phyloP scores from a whole-genome alignment of 1,140 invertebrate species.

The Drosophila insularis region DNA sequence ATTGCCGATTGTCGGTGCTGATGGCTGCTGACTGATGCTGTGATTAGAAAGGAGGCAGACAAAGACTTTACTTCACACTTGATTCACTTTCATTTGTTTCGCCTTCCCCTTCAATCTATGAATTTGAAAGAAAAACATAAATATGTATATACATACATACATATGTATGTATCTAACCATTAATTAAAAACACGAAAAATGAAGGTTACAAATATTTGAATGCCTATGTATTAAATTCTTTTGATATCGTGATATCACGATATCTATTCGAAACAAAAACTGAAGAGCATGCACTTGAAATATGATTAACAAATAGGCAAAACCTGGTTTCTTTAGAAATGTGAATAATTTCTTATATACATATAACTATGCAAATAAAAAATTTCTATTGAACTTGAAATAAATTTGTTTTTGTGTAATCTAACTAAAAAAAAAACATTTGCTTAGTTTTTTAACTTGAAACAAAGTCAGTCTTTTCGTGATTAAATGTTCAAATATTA shows the following conservation, averaged over 20 bases:
- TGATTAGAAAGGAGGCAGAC: constrained; percentile 63
- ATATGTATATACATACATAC: constrained; percentile 35
- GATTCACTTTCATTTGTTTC: constrained; percentile 55
- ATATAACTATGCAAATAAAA: too few species aligned
- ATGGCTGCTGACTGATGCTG: constrained; percentile 1
- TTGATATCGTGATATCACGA: constrained; percentile 22
- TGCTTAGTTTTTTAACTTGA: too few species aligned
- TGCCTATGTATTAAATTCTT: constrained; percentile 31
- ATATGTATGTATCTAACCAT: constrained; percentile 52
- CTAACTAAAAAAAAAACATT: too few species aligned
- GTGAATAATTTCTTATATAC: too few species aligned
- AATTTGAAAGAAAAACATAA: constrained; percentile 26
- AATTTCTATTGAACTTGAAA: too few species aligned
- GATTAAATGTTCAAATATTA: too few species aligned
- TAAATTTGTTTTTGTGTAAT: too few species aligned
- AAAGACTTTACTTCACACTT: constrained; percentile 64
- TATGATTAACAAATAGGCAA: neutral
- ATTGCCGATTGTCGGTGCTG: constrained; percentile 7
- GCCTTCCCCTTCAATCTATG: constrained; percentile 38
- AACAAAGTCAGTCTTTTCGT: too few species aligned
- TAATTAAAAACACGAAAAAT: constrained; percentile 40
- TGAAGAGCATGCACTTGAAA: constrained; percentile 23
- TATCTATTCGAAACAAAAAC: constrained; percentile 33
- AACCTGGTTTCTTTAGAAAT: neutral
- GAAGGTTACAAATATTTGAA: constrained; percentile 35